Conservation (phyloP, 2,888 invertebrate genomes). For the Apantesis nais region DNA sequence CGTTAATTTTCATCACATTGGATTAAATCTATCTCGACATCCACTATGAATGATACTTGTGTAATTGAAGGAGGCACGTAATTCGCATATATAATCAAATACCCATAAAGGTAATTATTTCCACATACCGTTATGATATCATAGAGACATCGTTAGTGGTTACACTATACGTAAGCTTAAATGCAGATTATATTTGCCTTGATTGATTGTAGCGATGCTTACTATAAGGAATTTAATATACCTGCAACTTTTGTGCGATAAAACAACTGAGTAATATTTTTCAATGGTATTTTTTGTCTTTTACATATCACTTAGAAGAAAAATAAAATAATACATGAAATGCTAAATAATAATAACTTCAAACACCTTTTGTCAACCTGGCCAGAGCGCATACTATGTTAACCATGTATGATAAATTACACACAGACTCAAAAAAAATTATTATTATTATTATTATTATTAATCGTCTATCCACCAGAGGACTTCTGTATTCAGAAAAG, state of each 20-base stretch:
- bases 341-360: background rate
- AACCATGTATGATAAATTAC: no score
- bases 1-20: constrained; percentile 7
- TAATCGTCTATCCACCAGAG: background rate
- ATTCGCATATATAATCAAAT: constrained; percentile 49
- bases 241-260: background rate
- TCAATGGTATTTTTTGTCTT: background rate
- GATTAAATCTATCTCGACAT: constrained; percentile 23
- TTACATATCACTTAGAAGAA: background rate
- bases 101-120: constrained; percentile 50
- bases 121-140: constrained; percentile 41
- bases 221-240: background rate
- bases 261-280: background rate
- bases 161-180: constrained; percentile 46
- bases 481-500: no score
- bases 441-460: background rate
- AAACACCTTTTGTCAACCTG: background rate
- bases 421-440: no score
- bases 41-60: constrained; percentile 17
- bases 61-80: constrained; percentile 44
- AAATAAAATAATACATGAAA: background rate
- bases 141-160: constrained; percentile 49
- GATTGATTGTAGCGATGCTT: constrained; percentile 48
- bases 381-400: no score
- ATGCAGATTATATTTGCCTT: constrained; percentile 47